Conservation (phyloP, 2,797 vertebrate genomes). For the Lophotriccus pileatus region DNA sequence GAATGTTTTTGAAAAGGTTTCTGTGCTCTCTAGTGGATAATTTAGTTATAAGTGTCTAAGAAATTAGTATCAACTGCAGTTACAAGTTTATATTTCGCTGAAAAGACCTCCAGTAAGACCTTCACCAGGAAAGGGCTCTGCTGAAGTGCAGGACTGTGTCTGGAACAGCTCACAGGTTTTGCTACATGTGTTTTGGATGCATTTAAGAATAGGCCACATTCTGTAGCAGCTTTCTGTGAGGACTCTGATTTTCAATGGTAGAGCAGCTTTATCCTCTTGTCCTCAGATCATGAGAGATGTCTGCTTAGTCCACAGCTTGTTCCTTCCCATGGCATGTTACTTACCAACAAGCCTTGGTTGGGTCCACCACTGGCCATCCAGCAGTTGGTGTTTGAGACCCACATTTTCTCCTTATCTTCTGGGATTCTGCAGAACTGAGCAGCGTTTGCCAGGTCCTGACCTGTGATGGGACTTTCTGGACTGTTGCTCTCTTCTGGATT, state of each 20-base stretch:
- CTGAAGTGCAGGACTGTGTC: background rate
- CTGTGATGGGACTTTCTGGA: background rate
- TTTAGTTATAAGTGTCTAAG: conserved; percentile 62
- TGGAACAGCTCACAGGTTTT: background rate
- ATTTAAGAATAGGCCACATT: background rate
- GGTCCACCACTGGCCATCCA: background rate
- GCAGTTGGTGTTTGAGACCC: rapidly evolving
- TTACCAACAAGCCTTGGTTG: background rate
- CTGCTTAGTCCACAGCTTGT: background rate
- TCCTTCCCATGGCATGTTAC: background rate
- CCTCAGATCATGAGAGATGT: background rate
- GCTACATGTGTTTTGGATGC: rapidly evolving
- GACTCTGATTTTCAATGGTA: background rate
- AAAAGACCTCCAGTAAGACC: background rate
- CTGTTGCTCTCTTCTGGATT: background rate
- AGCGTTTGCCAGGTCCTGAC: background rate
- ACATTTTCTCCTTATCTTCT: background rate
- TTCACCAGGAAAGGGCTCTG: background rate
- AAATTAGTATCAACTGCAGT: conserved; percentile 46
- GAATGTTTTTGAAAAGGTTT: conserved; percentile 67
- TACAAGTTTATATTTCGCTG: conserved; percentile 51
- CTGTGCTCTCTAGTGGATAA: conserved; percentile 70
- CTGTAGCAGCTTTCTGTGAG: background rate
- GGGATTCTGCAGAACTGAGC: background rate
- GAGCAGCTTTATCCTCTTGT: background rate